phyloP scores from a whole-genome alignment of 1,140 invertebrate genomes.

The Dreissena polymorpha region DNA sequence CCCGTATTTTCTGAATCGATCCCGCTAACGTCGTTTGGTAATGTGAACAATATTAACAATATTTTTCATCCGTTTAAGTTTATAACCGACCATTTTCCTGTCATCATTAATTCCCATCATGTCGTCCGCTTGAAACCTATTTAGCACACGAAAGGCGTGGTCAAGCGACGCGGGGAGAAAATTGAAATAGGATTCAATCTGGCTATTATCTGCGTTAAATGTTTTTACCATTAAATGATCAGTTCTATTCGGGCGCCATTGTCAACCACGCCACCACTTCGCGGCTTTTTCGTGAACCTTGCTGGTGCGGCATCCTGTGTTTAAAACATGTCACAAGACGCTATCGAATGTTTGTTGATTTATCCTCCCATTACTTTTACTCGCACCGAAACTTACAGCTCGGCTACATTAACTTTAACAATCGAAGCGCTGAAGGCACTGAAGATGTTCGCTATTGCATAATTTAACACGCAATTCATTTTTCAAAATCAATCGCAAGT shows the following conservation, averaged over 20 bases:
- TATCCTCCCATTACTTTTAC: too few relatives aligned
- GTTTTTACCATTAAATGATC: background rate
- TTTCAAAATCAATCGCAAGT: too few relatives aligned
- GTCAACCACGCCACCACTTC: too few relatives aligned
- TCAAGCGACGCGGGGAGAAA: constrained; percentile 13
- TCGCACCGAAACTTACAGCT: too few relatives aligned
- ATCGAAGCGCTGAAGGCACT: too few relatives aligned
- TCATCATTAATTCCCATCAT: constrained; percentile 51
- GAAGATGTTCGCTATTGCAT: too few relatives aligned
- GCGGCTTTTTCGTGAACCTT: too few relatives aligned
- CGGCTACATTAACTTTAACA: too few relatives aligned
- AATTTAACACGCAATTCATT: too few relatives aligned
- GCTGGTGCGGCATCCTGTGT: too few relatives aligned
- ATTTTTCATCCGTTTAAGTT: constrained; percentile 46
- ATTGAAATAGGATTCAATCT: constrained; percentile 23
- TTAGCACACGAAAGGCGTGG: constrained; percentile 20
- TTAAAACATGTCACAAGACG: too few relatives aligned
- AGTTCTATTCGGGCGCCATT: background rate
- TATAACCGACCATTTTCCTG: constrained; percentile 52
- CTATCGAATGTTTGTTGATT: too few relatives aligned
- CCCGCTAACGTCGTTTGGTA: constrained; percentile 6
- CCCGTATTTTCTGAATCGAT: constrained; percentile 26
- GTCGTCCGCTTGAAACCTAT: constrained; percentile 36
- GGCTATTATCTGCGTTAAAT: background rate
- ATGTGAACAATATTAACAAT: constrained; percentile 40